Evolutionary conservation across 2,113 vertebrate species (phyloP).

Genomic region (Ranitomeya imitator): DNA sequence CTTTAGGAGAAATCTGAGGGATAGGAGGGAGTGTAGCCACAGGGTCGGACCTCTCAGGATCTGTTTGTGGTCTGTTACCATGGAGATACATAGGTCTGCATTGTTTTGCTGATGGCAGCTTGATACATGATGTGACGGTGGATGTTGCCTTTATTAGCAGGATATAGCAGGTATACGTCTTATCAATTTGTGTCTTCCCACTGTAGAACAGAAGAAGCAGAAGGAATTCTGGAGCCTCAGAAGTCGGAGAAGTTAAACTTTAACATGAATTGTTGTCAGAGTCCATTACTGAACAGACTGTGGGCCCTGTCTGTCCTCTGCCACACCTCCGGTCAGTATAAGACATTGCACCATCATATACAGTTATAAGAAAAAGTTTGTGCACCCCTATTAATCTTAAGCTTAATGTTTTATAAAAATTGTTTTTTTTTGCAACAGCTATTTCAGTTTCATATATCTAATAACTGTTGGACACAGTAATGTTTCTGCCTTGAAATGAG

Average conservation of each 20-base stretch:
- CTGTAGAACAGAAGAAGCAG: slow-evolving; percentile 83
- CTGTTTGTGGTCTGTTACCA: too few relatives aligned
- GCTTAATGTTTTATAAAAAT: too few relatives aligned
- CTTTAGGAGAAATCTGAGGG: too few relatives aligned
- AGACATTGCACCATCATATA: background rate
- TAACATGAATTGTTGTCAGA: slow-evolving; percentile 79
- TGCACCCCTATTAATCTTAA: too few relatives aligned
- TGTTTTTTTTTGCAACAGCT: too few relatives aligned
- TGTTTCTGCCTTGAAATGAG: too few relatives aligned
- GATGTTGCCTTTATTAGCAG: background rate
- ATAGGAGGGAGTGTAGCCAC: too few relatives aligned
- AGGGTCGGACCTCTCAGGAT: too few relatives aligned
- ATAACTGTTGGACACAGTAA: too few relatives aligned
- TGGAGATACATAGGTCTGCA: too few relatives aligned
- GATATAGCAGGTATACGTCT: background rate
- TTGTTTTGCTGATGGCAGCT: background rate
- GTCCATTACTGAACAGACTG: slow-evolving; percentile 82
- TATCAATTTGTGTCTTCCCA: background rate
- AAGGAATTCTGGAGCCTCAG: slow-evolving; percentile 88
- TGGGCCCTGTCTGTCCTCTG: slow-evolving; percentile 85
- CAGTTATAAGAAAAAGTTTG: too few relatives aligned
- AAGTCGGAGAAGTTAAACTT: slow-evolving; percentile 87
- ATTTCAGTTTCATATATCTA: too few relatives aligned
- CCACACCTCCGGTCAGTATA: slow-evolving; percentile 78
- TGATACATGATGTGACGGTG: background rate